phyloP scores from a whole-genome alignment of 1,140 invertebrate genomes.

The Callitettix versicolor region DNA sequence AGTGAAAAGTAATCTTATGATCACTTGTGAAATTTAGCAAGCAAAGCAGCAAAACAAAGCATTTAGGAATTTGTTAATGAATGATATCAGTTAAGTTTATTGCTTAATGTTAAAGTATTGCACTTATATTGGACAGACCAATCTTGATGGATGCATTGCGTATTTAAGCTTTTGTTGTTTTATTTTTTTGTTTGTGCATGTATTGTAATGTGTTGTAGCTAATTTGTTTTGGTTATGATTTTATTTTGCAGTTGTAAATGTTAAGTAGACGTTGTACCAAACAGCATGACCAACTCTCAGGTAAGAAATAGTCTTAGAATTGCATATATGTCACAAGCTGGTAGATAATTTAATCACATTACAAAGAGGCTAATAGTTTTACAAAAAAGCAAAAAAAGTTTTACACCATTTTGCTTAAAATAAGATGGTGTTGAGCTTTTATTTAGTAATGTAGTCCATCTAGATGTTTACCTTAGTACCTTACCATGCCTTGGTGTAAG shows the following conservation, averaged over 20 bases:
- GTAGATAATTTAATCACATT: not conserved
- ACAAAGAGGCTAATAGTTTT: not conserved
- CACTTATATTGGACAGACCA: not conserved
- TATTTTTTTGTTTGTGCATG: slow-evolving; percentile 3
- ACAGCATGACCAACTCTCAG: slow-evolving; percentile 17
- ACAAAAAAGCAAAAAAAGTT: not conserved
- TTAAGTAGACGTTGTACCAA: not conserved
- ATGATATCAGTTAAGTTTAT: not conserved
- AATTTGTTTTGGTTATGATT: slow-evolving; percentile 1
- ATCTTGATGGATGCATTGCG: not conserved
- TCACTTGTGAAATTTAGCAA: too few relatives aligned
- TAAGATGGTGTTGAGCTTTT: not conserved
- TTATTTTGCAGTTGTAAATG: slow-evolving; percentile 14
- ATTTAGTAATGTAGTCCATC: not conserved
- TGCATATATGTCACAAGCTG: not conserved
- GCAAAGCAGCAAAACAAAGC: too few relatives aligned
- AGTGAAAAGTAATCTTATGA: too few relatives aligned
- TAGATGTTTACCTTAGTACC: not conserved
- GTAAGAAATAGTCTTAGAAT: slow-evolving; percentile 9
- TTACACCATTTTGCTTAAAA: not conserved
- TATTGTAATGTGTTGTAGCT: not conserved
- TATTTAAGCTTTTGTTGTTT: not conserved
- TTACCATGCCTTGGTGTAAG: not conserved
- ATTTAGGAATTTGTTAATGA: too few relatives aligned
- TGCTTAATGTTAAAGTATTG: not conserved